These are phyloP conservation scores for Amblyornis subalaris DNA, from an alignment of 2,113 vertebrate genomes.

Conservation along the genomic window DNA sequence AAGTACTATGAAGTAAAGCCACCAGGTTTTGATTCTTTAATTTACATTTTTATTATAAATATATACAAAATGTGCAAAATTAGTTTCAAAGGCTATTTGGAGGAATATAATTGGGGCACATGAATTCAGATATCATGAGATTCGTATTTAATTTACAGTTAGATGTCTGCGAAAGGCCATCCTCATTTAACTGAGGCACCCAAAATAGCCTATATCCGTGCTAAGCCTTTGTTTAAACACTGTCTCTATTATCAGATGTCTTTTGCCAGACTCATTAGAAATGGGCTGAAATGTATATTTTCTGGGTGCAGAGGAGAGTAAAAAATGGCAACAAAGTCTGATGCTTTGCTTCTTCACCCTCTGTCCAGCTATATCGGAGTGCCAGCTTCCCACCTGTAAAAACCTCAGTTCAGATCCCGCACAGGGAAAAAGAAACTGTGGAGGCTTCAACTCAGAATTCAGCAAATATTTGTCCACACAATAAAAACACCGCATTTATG, in stretches of 20 bases:
- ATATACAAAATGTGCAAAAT: background rate
- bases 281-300: background rate
- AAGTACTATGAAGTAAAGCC: background rate
- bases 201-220: background rate
- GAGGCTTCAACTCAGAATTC: background rate
- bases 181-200: background rate
- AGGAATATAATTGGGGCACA: background rate
- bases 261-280: background rate
- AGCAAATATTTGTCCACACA: background rate
- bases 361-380: background rate
- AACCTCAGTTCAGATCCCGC: background rate
- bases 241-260: background rate
- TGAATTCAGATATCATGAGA: background rate
- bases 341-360: background rate
- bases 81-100: background rate
- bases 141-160: background rate
- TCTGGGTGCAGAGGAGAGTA: background rate
- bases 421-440: background rate
- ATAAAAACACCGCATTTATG: background rate
- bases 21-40: conserved; percentile 1
- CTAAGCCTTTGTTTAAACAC: background rate
- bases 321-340: background rate
- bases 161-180: background rate
- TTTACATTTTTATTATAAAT: conserved; percentile 53
- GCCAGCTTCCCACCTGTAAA: background rate